Conservation (phyloP, 2,888 invertebrate genomes). For the Muschampia plurimacula region DNA sequence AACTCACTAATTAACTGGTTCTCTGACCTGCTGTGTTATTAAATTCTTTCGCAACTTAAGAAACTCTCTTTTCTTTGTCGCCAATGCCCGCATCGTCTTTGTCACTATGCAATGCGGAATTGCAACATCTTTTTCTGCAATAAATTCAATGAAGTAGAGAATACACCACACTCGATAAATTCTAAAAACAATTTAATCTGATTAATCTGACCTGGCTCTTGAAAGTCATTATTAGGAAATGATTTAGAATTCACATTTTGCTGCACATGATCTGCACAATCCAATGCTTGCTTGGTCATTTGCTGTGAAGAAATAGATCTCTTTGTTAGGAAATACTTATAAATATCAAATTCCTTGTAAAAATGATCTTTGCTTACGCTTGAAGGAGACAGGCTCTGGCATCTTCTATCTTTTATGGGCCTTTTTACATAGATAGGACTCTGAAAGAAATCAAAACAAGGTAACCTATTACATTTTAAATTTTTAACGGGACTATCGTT, state of each 20-base stretch:
- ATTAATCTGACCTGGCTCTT: slow-evolving; percentile 45
- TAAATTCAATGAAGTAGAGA: neutral
- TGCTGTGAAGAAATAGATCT: slow-evolving; percentile 33
- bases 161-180: too few species aligned
- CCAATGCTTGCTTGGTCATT: slow-evolving; percentile 43
- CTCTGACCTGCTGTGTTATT: slow-evolving; percentile 63
- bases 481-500: neutral
- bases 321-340: too few species aligned
- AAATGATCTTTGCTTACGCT: neutral
- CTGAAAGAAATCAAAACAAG: slow-evolving; percentile 47
- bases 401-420: slow-evolving; percentile 54
- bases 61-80: slow-evolving; percentile 73
- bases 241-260: slow-evolving; percentile 36
- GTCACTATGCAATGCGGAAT: slow-evolving; percentile 62
- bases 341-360: neutral
- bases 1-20: slow-evolving; percentile 26
- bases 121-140: slow-evolving; percentile 59
- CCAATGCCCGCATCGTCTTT: slow-evolving; percentile 62
- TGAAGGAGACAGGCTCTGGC: slow-evolving; percentile 65
- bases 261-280: slow-evolving; percentile 40
- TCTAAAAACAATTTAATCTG: neutral
- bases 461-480: neutral
- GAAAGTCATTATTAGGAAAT: slow-evolving; percentile 36
- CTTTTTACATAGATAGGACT: slow-evolving; percentile 49
- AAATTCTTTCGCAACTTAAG: slow-evolving; percentile 64